Conservation (phyloP, 2,113 vertebrate genomes). For the Ceyx melanurus region DNA sequence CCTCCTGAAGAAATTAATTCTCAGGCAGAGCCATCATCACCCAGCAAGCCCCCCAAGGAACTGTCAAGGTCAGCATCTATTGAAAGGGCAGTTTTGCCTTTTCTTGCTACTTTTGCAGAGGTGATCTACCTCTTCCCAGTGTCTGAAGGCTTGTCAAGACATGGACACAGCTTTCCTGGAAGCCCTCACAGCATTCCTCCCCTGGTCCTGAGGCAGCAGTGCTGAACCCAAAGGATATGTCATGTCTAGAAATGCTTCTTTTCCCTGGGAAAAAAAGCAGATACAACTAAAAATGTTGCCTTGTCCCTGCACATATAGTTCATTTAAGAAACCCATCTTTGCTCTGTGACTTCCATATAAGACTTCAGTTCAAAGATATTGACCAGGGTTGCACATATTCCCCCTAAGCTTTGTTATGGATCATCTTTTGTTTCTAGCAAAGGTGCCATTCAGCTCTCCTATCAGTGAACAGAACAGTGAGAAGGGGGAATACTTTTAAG, state of each 20-base stretch:
- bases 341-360: not conserved
- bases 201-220: not conserved
- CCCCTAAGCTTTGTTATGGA: fast-evolving
- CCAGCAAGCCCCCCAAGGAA: fast-evolving
- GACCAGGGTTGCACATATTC: not conserved
- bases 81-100: not conserved
- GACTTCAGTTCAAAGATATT: not conserved
- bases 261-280: not conserved
- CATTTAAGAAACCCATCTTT: not conserved
- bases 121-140: not conserved
- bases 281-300: not conserved
- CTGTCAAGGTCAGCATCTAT: not conserved
- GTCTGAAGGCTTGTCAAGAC: not conserved
- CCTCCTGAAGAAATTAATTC: not conserved
- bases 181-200: not conserved
- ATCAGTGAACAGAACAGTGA: not conserved
- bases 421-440: not conserved
- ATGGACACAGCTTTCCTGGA: not conserved
- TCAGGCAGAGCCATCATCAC: not conserved
- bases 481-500: not conserved
- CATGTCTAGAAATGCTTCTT: not conserved
- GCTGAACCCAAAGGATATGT: not conserved
- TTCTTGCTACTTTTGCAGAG: not conserved
- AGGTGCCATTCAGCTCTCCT: not conserved
- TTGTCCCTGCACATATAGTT: not conserved